Base-by-base conservation (phyloP, 2,113 vertebrate genomes). In the Crotalus tigris region DNA sequence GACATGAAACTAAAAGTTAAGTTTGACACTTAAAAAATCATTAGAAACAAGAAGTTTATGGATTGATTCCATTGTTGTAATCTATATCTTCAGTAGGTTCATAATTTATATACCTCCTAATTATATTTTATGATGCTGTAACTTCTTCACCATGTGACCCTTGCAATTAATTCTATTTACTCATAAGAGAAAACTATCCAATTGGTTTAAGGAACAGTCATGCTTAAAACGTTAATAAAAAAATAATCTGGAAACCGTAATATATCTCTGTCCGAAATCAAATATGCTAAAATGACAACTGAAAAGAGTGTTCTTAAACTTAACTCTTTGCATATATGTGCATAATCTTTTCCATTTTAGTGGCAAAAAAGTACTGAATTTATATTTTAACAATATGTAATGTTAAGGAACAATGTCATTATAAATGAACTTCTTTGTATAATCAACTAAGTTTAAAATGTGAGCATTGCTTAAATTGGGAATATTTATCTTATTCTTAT, bases 141-240 rank as follows among this genome's bases (percentile, higher is more conserved):
- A 39, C 33, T 85, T 89, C 33, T 85, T 54, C 64, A 69, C 39
- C 57, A 8, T 49, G 10, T 89, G 44, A 33, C 39, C 81, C 64
- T 89, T 64, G 53, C 53, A 89, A 89, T 89, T 89, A 92, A 58
- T 54, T 85, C 64, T 64, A 89, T 81, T 92, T 89, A 92, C 64
- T 58, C 92, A 89, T 54, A 85, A 44, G 39, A 92, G 15, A 85
- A 89, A 85, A 92, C 54, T 85, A 92, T 57, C 54, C 64, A 92
- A 87, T 89, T 92, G 61, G 33, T 85, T 92, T 92, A 89, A 89
- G 39, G 49, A 39, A 55, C 59, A 69, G 21, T 21, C 91, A 88
- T 29, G 86, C 91, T 55, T 75, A 55, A 17, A 92, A 29, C 39
- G 53, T 92, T 81, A 92, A 57, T 26, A 29, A 81, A 85, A 44